Percentiles rank a stretch among this genome's conserved stretches.
Conservation (phyloP, 2,113 vertebrate species). For the Phylloscopus trochilus region DNA sequence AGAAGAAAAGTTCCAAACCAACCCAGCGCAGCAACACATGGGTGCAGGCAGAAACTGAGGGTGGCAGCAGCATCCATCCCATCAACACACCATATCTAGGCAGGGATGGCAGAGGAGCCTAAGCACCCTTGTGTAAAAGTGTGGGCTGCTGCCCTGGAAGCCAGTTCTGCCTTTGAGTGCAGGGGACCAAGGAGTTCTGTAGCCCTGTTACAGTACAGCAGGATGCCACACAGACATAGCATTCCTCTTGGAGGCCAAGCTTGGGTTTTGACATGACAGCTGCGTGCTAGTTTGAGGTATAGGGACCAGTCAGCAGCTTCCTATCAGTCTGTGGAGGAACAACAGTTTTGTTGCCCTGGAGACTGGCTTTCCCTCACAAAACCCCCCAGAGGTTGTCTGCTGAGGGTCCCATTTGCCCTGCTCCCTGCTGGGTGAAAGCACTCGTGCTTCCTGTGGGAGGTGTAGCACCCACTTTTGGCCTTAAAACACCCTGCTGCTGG, state of each 20-base stretch:
- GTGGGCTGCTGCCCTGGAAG: neutral
- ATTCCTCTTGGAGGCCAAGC: neutral
- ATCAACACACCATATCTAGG: neutral
- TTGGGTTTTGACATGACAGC: neutral
- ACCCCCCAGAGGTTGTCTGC: neutral
- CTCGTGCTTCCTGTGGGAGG: neutral
- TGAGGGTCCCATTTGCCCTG: fast-evolving
- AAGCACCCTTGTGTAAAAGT: neutral
- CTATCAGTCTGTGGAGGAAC: neutral
- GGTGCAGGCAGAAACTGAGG: neutral
- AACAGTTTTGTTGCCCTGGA: neutral
- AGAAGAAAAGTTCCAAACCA: neutral
- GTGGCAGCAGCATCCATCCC: fast-evolving
- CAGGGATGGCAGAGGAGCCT: neutral
- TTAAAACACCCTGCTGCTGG: fast-evolving
- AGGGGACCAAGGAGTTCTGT: neutral
- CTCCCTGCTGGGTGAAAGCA: fast-evolving
- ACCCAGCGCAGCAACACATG: fast-evolving
- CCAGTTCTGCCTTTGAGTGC: neutral
- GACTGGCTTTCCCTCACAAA: neutral
- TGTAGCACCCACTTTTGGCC: neutral
- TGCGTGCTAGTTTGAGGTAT: fast-evolving
- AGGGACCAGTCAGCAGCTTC: neutral
- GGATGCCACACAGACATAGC: neutral
- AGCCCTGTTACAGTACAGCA: neutral